These are phyloP conservation scores for Phyllopteryx taeniolatus DNA, from an alignment of 2,113 vertebrate species.

Conservation along the genomic window DNA sequence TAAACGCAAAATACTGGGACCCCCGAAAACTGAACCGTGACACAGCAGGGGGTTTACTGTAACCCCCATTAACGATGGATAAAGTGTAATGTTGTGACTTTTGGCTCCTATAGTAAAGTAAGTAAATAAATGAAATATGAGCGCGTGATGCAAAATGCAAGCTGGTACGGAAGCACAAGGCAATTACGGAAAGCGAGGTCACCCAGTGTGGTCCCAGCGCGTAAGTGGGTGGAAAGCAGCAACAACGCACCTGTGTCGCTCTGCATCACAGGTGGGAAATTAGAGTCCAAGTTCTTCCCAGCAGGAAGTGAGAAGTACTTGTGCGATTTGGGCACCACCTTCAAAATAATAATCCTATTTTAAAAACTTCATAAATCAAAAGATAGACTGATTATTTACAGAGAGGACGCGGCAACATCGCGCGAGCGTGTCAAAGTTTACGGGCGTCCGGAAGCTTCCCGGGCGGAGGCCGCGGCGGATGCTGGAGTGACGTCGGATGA, in stretches of 20 bases:
- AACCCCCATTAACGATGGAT: no score
- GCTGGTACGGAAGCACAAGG: no score
- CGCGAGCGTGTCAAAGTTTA: slow-evolving; percentile 40
- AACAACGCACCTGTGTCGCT: slow-evolving; percentile 45
- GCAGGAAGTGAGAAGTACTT: slow-evolving; percentile 75
- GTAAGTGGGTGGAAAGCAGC: neutral
- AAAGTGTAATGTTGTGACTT: no score
- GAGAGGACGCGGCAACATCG: neutral
- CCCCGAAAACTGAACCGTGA: no score
- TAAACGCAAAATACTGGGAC: no score
- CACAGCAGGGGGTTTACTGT: no score
- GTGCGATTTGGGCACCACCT: slow-evolving; percentile 52
- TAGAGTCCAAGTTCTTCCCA: slow-evolving; percentile 61
- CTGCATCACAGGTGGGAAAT: slow-evolving; percentile 33
- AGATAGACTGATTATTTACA: neutral
- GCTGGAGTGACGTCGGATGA: slow-evolving; percentile 87
- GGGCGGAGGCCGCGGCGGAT: slow-evolving; percentile 84
- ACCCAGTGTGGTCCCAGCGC: neutral
- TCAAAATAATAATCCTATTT: neutral
- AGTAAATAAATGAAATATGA: no score
- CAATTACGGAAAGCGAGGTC: no score
- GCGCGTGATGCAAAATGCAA: no score
- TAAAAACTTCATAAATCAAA: no score
- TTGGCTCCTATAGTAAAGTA: no score
- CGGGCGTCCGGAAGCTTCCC: slow-evolving; percentile 76